These are phyloP conservation scores for Pomacea maculata DNA, from an alignment of 1,140 invertebrate genomes.

Conservation along the genomic window DNA sequence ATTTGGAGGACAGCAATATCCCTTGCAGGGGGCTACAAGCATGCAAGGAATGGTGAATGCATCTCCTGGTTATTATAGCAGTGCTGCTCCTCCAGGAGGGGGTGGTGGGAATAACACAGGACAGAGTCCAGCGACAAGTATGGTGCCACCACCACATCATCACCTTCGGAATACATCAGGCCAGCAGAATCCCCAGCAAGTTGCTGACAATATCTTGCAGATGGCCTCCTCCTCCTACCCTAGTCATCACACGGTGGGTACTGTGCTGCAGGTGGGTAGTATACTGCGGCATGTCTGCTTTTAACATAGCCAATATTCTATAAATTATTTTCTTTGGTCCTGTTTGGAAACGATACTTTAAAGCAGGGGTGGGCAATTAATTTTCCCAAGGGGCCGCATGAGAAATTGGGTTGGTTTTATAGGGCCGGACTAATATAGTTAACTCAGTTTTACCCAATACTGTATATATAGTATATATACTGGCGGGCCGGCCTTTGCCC, in stretches of 20 bases:
- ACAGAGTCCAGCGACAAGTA: conserved; percentile 23
- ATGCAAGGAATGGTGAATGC: neutral
- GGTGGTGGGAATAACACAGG: neutral
- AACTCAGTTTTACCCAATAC: too few species aligned
- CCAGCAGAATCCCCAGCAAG: conserved; percentile 56
- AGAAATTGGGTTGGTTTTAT: too few species aligned
- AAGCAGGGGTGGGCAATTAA: too few species aligned
- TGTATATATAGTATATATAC: too few species aligned
- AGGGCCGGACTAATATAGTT: too few species aligned
- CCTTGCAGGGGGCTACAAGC: conserved; percentile 8
- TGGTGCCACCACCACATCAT: conserved; percentile 30
- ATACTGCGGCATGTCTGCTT: too few species aligned
- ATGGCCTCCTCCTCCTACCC: conserved; percentile 56
- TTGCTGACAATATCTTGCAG: conserved; percentile 62
- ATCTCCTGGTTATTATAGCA: neutral
- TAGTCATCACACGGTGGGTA: conserved; percentile 47
- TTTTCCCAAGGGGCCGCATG: too few species aligned
- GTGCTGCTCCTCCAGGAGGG: conserved; percentile 15
- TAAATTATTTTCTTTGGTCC: too few species aligned
- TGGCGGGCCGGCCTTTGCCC: too few species aligned
- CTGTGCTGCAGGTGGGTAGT: neutral
- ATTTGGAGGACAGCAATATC: conserved; percentile 18
- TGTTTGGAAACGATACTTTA: too few species aligned
- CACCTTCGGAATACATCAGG: conserved; percentile 33
- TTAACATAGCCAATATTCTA: too few species aligned